Percentiles rank a stretch among this genome's conserved stretches.
phyloP scores from a whole-genome alignment of 2,797 vertebrate species.

The Scarus forsteni region DNA sequence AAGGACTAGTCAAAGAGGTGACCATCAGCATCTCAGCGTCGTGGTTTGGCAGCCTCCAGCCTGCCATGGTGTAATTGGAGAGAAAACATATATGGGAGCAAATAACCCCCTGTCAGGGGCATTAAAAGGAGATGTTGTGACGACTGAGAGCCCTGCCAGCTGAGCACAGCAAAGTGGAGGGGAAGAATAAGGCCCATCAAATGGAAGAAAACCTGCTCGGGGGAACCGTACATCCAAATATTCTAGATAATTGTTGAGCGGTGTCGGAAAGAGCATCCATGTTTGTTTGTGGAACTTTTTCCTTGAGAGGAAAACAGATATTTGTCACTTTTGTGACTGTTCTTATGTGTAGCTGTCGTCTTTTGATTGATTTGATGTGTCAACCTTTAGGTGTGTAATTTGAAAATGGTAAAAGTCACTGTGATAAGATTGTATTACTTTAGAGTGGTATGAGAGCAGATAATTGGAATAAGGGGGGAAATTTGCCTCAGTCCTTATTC shows the following conservation, averaged over 20 bases:
- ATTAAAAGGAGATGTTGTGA: slow-evolving; percentile 87
- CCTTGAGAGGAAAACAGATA: slow-evolving; percentile 49
- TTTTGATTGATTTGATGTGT: slow-evolving; percentile 71
- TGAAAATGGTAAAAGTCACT: slow-evolving; percentile 65
- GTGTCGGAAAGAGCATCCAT: slow-evolving; percentile 56
- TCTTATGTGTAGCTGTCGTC: slow-evolving; percentile 57
- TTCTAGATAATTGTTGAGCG: slow-evolving; percentile 82
- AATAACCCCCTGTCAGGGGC: slow-evolving; percentile 90
- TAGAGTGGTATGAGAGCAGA: slow-evolving; percentile 35
- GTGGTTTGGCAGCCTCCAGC: slow-evolving; percentile 77
- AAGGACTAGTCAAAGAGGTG: slow-evolving; percentile 88
- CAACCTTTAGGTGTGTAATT: slow-evolving; percentile 64
- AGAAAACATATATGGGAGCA: slow-evolving; percentile 90
- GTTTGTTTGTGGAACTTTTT: slow-evolving; percentile 72
- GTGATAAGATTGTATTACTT: slow-evolving; percentile 50
- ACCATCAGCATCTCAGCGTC: slow-evolving; percentile 83
- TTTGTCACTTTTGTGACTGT: slow-evolving; percentile 58
- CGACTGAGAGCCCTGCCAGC: slow-evolving; percentile 82
- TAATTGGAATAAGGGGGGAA: slow-evolving; percentile 35
- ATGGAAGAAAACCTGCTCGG: slow-evolving; percentile 77
- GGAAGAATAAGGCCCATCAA: slow-evolving; percentile 84
- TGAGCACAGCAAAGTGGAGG: slow-evolving; percentile 81
- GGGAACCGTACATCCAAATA: slow-evolving; percentile 79
- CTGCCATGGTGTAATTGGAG: slow-evolving; percentile 89
- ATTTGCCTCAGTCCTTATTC: slow-evolving; percentile 38